Evolutionary conservation across 1,140 invertebrate genomes (phyloP), one percentile per base, ranked within the genome.

Genomic region (Leptinotarsa undecemlineata): DNA sequence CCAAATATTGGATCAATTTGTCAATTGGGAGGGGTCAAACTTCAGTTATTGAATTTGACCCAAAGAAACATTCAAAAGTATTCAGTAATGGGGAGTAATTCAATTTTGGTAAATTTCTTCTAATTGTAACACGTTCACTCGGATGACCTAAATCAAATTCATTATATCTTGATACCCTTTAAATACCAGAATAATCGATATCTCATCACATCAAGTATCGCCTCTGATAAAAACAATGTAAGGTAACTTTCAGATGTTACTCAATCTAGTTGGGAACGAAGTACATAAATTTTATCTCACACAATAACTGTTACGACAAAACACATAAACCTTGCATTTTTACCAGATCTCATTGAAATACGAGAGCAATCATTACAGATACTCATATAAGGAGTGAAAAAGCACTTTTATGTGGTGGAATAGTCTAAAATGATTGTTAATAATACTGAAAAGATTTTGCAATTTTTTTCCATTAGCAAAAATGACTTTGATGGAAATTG

Each of bases 321-420:
- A 57, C 15, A 57, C 51, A 57, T 57, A 57, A 57, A 57, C 51
- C 51, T 57, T 57, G 51, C 17, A 57, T 57, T 57, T 57, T 57
- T 57, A 17, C 14, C 17, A 57, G 51, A 57, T 3, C 51, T 57
- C 51, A 57, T 57, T 57, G 51, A 57, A 57, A 57, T 57, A 57
- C 51, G n/a, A 57, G 51, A 4, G 51, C 3, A 57, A 57, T 15
- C n/a, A 57, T 17, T 57, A 15, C 13, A 57, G n/a, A 15, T 57
- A 19, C n/a, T 17, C 51, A 19, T 57, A 57, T 17, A 57, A 5
- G 51, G 51, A 57, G 51, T 19, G 51, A 57, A 57, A 57, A 57
- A 42, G n/a, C 51, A 57, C n/a, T 57, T 57, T 57, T 57, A 57
- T 57, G 51, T 57, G 15, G 4, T 57, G 15, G 15, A 14, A 57